These are phyloP conservation scores for Tachysurus vachellii DNA, from an alignment of 2,113 vertebrate species.

Conservation along the genomic window DNA sequence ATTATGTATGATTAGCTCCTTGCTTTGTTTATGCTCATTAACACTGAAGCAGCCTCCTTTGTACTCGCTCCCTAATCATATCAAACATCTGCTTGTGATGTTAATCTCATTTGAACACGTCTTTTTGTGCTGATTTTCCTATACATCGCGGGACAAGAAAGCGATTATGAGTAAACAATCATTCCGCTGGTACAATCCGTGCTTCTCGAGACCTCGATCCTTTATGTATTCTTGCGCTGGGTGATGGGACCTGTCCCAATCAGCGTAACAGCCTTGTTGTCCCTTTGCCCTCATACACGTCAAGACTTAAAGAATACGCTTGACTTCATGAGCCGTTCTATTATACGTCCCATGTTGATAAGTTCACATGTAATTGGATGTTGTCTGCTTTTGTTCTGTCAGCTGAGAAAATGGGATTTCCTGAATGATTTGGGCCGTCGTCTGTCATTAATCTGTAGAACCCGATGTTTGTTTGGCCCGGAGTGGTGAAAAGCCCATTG, in stretches of 20 bases:
- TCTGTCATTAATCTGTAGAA: slow-evolving; percentile 4
- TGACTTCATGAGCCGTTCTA: neutral
- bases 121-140: slow-evolving; percentile 67
- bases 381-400: slow-evolving; percentile 56
- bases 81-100: slow-evolving; percentile 21
- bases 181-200: neutral
- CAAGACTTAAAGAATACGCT: neutral
- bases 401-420: neutral
- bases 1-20: slow-evolving; percentile 31
- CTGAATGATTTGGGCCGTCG: neutral
- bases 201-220: slow-evolving; percentile 6
- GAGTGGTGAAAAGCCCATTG: neutral
- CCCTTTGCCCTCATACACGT: neutral
- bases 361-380: neutral
- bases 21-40: slow-evolving; percentile 28
- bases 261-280: neutral
- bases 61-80: slow-evolving; percentile 19
- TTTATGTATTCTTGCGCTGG: slow-evolving; percentile 18
- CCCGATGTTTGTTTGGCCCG: slow-evolving; percentile 10
- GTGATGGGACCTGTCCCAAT: slow-evolving; percentile 5
- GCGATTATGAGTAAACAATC: slow-evolving; percentile 76
- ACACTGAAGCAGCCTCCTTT: slow-evolving; percentile 1
- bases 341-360: neutral
- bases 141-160: slow-evolving; percentile 82
- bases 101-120: slow-evolving; percentile 43